These are phyloP conservation scores for Strigamia maritima DNA, from an alignment of 2,888 invertebrate species.

Conservation along the genomic window DNA sequence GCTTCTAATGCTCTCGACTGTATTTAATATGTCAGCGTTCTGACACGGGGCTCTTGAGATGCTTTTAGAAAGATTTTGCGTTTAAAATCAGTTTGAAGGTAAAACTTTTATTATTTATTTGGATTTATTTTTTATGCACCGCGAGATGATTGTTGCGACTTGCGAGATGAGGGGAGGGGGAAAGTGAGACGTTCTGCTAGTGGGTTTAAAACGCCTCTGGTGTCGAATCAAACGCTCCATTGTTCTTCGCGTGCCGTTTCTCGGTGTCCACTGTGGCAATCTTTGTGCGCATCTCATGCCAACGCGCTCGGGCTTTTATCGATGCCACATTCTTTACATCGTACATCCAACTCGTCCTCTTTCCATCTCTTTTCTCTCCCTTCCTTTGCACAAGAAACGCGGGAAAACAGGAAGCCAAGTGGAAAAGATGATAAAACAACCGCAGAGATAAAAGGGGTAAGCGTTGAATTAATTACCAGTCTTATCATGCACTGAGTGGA, in stretches of 20 bases:
- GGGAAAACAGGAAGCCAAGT: constrained; percentile 23
- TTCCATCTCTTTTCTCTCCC: neutral
- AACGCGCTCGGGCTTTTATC: neutral
- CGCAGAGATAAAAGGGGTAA: constrained; percentile 22
- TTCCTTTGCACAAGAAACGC: neutral
- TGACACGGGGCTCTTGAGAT: neutral
- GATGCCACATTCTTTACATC: constrained; percentile 5
- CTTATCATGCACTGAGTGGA: constrained; percentile 8
- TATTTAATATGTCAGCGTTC: neutral
- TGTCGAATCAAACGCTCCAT: neutral
- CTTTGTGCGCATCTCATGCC: neutral
- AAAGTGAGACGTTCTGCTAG: neutral
- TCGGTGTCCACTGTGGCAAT: constrained; percentile 17
- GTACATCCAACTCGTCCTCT: neutral
- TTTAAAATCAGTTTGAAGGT: neutral
- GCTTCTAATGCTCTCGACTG: neutral
- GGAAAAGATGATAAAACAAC: constrained; percentile 16
- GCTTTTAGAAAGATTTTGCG: neutral
- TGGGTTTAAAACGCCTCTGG: neutral
- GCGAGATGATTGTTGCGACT: neutral
- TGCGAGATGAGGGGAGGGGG: neutral
- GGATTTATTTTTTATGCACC: neutral
- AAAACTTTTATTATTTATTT: neutral
- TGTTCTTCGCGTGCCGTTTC: neutral
- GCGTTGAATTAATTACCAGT: constrained; percentile 20